Evolutionary conservation across 2,113 vertebrate genomes (phyloP).

Genomic region (Corvus hawaiiensis): DNA sequence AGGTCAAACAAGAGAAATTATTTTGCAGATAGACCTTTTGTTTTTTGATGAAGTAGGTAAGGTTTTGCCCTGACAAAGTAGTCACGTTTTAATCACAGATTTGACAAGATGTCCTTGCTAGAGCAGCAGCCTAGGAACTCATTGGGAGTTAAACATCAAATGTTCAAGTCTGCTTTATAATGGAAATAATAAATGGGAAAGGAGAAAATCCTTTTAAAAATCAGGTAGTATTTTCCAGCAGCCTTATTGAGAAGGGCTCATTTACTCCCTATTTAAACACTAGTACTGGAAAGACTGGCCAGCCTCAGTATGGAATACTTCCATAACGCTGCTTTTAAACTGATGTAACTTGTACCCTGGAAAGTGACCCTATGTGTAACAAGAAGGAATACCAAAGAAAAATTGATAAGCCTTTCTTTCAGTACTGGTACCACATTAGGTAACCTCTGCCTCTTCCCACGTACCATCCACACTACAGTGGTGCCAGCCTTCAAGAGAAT

Average conservation of each 20-base stretch:
- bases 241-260: not conserved
- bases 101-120: not conserved
- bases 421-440: not conserved
- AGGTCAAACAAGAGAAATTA: not conserved
- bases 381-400: not conserved
- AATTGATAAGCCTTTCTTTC: not conserved
- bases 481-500: not conserved
- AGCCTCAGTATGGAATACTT: not conserved
- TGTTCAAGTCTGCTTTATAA: not conserved
- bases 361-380: not conserved
- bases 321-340: not conserved
- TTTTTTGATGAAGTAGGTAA: not conserved
- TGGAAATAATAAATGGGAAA: not conserved
- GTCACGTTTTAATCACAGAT: not conserved
- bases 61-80: not conserved
- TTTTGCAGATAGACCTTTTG: not conserved
- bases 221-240: not conserved
- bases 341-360: not conserved
- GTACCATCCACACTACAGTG: no score
- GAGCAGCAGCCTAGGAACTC: not conserved
- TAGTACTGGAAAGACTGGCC: not conserved
- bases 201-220: not conserved
- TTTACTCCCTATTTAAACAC: not conserved
- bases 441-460: not conserved
- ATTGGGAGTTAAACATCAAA: not conserved